Evolutionary conservation across 2,797 vertebrate genomes (phyloP).

Genomic region (Lagorchestes hirsutus): DNA sequence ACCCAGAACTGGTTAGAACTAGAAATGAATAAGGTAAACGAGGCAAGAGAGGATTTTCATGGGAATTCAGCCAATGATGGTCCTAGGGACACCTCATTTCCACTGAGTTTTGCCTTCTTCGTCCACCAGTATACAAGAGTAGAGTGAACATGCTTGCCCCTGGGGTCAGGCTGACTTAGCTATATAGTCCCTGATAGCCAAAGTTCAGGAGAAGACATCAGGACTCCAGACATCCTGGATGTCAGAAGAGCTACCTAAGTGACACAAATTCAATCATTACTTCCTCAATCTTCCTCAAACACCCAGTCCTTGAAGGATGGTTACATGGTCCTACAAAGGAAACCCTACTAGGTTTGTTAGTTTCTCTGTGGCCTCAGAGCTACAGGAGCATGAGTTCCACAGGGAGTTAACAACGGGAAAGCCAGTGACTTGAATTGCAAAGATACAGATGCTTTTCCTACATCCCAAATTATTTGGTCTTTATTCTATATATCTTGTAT

Average conservation of each 20-base stretch:
- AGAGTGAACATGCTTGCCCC: neutral
- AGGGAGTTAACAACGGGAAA: neutral
- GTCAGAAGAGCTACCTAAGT: neutral
- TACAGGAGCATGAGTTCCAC: neutral
- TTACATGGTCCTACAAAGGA: fast-evolving
- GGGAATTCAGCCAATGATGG: neutral
- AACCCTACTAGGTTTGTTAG: neutral
- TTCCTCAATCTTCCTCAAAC: neutral
- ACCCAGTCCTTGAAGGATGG: fast-evolving
- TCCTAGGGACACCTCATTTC: neutral
- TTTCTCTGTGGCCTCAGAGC: neutral
- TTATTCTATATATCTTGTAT: neutral
- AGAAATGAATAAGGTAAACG: neutral
- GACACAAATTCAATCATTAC: fast-evolving
- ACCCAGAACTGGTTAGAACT: neutral
- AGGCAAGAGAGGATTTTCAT: neutral
- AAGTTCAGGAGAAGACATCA: neutral
- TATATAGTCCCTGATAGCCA: neutral
- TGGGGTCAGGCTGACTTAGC: neutral
- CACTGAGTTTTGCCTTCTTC: neutral
- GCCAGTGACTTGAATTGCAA: neutral
- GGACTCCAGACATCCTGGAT: neutral
- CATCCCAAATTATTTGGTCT: neutral
- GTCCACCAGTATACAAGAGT: neutral
- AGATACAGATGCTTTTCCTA: neutral